phyloP scores from a whole-genome alignment of 2,888 invertebrate genomes.

The Cosmopolites sordidus region DNA sequence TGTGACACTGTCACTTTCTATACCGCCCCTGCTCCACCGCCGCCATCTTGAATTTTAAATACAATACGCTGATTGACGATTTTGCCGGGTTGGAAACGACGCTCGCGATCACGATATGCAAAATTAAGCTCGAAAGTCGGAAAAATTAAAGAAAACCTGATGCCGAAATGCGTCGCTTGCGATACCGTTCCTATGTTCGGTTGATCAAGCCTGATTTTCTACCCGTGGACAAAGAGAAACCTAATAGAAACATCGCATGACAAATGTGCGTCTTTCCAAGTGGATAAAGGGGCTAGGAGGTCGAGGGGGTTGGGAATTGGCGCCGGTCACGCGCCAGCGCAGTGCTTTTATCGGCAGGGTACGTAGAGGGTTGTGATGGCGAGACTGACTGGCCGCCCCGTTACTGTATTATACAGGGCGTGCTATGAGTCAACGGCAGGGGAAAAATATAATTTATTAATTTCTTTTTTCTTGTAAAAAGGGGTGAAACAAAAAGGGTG shows the following conservation, averaged over 20 bases:
- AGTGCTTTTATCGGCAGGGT: neutral
- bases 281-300: neutral
- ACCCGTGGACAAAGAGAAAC: constrained; percentile 20
- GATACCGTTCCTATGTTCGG: too few species aligned
- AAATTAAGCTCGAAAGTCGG: too few species aligned
- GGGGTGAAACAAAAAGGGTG: too few species aligned
- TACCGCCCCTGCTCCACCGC: constrained; percentile 5
- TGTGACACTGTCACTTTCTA: neutral
- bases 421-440: neutral
- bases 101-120: too few species aligned
- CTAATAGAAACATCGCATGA: constrained; percentile 21
- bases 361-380: too few species aligned
- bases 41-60: constrained; percentile 18
- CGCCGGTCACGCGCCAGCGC: constrained; percentile 20
- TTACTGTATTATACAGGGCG: constrained; percentile 8
- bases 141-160: too few species aligned
- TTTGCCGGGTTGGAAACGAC: too few species aligned
- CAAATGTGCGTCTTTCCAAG: constrained; percentile 16
- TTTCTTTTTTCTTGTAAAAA: too few species aligned
- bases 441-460: neutral
- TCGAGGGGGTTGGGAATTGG: neutral
- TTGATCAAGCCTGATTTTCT: constrained; percentile 4
- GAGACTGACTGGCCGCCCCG: neutral
- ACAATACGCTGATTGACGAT: neutral
- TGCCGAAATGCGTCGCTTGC: too few species aligned